phyloP scores from a whole-genome alignment of 2,888 invertebrate genomes.

The Sepiola atlantica region DNA sequence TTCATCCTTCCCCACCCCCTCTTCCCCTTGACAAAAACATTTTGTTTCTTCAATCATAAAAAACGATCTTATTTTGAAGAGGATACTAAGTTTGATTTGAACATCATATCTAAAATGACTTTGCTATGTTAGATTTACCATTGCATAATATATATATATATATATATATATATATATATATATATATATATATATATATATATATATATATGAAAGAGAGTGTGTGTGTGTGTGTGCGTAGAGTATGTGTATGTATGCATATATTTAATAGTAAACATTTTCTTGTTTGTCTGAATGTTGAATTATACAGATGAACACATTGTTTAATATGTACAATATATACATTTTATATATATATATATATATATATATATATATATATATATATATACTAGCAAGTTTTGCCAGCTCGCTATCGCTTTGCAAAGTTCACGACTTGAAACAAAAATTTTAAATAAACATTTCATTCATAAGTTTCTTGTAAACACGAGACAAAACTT shows the following conservation, averaged over 20 bases:
- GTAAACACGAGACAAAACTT: no score
- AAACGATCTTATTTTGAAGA: neutral
- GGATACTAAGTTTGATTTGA: conserved; percentile 16
- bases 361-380: neutral
- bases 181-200: neutral
- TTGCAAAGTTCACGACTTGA: no score
- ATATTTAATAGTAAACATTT: neutral
- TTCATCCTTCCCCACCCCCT: neutral
- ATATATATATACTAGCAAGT: no score
- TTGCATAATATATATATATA: neutral
- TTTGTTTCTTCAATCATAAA: neutral
- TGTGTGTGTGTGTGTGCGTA: neutral
- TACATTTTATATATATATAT: neutral
- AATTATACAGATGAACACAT: neutral
- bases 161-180: neutral
- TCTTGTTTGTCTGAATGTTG: neutral
- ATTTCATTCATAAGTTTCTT: no score
- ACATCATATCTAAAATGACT: conserved; percentile 18
- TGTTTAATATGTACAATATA: no score
- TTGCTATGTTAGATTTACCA: neutral
- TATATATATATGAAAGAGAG: no score
- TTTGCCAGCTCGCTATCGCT: no score
- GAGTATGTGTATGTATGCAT: neutral
- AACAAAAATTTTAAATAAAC: no score
- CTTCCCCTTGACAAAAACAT: neutral